Evolutionary conservation across 2,113 vertebrate genomes (phyloP).

Genomic region (Erythrocercus mccallii): DNA sequence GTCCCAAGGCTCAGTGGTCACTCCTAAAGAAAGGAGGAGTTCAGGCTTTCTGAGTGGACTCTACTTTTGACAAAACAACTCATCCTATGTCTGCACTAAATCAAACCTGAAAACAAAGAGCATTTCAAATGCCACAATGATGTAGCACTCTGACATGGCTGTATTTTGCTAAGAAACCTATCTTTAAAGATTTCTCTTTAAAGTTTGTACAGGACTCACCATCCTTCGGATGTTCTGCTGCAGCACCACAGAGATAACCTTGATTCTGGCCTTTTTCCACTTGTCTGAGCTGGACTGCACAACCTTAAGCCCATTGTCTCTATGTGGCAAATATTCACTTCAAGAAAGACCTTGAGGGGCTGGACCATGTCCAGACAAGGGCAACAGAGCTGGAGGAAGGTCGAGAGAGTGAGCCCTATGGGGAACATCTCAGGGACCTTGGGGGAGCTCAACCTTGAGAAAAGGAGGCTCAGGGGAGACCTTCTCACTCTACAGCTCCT

Average conservation of each 20-base stretch:
- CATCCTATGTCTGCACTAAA: background rate
- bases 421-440: background rate
- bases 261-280: background rate
- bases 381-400: background rate
- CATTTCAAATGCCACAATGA: conserved; percentile 29
- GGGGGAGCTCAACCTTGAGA: background rate
- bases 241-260: background rate
- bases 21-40: background rate
- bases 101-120: conserved; percentile 27
- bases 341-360: background rate
- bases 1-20: background rate
- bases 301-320: background rate
- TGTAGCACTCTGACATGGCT: background rate
- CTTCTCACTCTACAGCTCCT: background rate
- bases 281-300: background rate
- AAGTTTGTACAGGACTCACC: background rate
- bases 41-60: background rate
- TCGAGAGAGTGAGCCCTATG: background rate
- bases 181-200: background rate
- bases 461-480: background rate
- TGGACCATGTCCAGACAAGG: background rate
- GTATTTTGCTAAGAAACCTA: background rate
- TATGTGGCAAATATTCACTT: background rate
- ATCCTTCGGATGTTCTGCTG: background rate
- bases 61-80: background rate